Evolutionary conservation across 2,113 vertebrate genomes (phyloP).

Genomic region (Brachyistius frenatus): DNA sequence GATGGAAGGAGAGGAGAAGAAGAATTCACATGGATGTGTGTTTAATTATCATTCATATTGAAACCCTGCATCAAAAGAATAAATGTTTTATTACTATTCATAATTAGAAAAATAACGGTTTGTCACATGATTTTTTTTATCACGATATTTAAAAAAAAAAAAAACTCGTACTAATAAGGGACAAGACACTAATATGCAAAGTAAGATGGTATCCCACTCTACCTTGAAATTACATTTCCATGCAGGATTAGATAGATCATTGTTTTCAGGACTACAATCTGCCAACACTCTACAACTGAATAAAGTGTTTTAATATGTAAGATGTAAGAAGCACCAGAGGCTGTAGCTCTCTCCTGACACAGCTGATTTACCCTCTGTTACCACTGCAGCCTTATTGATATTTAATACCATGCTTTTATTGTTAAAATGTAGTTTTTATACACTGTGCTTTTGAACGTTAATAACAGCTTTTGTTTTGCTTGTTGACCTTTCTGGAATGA

Average conservation of each 20-base stretch:
- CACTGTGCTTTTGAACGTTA: background rate
- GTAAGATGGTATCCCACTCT: conserved; percentile 6
- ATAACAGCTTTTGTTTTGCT: background rate
- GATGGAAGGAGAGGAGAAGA: background rate
- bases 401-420: conserved; percentile 25
- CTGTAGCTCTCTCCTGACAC: conserved; percentile 20
- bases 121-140: conserved; percentile 6
- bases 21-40: background rate
- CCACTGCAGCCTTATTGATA: conserved; percentile 14
- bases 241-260: conserved; percentile 24
- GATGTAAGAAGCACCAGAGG: conserved; percentile 4
- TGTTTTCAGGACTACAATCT: conserved; percentile 19
- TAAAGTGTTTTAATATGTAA: conserved; percentile 40
- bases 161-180: background rate
- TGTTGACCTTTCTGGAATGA: background rate
- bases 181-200: background rate
- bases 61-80: background rate
- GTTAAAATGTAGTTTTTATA: background rate
- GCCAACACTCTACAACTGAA: conserved; percentile 19
- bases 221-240: conserved; percentile 51
- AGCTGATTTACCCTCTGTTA: conserved; percentile 25
- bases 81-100: background rate
- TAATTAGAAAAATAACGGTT: background rate
- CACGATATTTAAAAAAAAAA: background rate
- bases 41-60: background rate